Conservation (phyloP, 2,797 vertebrate genomes). For the Arnoldichthys spilopterus region DNA sequence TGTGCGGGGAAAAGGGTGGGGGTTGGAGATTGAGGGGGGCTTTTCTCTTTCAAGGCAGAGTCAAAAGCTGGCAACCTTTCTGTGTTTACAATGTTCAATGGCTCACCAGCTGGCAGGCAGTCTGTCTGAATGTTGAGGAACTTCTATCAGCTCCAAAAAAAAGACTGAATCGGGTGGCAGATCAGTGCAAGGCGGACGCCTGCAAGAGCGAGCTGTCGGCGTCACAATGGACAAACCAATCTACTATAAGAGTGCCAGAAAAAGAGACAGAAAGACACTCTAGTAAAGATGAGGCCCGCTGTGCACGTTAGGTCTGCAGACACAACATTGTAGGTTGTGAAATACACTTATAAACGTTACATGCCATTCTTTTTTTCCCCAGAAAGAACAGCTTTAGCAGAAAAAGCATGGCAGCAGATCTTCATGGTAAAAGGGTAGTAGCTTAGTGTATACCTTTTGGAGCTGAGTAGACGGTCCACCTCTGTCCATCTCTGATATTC, state of each 20-base stretch:
- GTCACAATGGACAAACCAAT: background rate
- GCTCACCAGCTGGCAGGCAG: slow-evolving; percentile 49
- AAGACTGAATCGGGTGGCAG: background rate
- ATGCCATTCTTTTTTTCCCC: too few species aligned
- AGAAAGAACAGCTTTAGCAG: too few species aligned
- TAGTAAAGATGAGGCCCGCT: background rate
- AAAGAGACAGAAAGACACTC: background rate
- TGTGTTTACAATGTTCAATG: slow-evolving; percentile 41
- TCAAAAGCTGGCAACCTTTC: slow-evolving; percentile 52
- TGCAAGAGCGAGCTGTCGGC: background rate
- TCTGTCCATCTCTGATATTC: too few species aligned
- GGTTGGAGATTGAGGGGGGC: background rate
- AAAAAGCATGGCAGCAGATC: too few species aligned
- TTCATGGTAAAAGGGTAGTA: too few species aligned
- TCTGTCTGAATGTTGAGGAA: slow-evolving; percentile 23
- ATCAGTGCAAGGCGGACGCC: background rate
- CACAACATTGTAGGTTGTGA: slow-evolving; percentile 2
- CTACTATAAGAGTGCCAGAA: background rate
- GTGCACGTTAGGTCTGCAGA: background rate
- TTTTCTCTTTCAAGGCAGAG: slow-evolving; percentile 32
- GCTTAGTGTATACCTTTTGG: too few species aligned
- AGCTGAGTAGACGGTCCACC: too few species aligned
- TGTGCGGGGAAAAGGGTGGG: background rate
- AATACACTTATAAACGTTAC: background rate
- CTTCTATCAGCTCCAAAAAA: slow-evolving; percentile 15